Base-by-base conservation (phyloP, 2,888 invertebrate genomes). In the Drosophila siamana region DNA sequence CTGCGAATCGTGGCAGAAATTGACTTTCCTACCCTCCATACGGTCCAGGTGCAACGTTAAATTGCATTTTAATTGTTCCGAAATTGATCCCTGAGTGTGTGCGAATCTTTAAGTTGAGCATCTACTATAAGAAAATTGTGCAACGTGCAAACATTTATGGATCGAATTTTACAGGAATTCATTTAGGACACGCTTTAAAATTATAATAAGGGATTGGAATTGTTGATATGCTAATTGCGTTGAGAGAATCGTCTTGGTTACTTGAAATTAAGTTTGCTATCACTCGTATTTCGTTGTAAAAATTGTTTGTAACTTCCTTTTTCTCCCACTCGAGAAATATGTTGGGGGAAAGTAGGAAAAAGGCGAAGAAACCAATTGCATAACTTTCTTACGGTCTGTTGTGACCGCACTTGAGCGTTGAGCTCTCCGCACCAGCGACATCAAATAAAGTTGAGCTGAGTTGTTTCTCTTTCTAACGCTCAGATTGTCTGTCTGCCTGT, bases 361-460 rank as follows among this genome's bases (percentile, higher is more conserved):
- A 38, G 11, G 52, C 38, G 40, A 62, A 43, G 44, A 36, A 59
- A 57, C 43, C 70, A 74, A 78, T 78, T 69, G 65, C 57, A 80
- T 66, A 85, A 87, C 63, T 75, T 68, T 78, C 62, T 65, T 57
- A 26, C n/a, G 66, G 69, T 69, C 65, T 68, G 62, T 68, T 76
- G 73, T 83, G 88, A 83, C 83, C 88, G 61, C 82, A 76, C 47
- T 64, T 40, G 36, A 33, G 51, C 38, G 52, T 41, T 54, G 54
- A 26, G 52, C 40, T 33, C 40, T 44, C 57, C 47, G 33, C 33
- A 33, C 51, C 57, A 50, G 52, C 24, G 47, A 64, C 69, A 72
- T 81, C 64, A 65, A 78, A 74, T 85, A 81, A 71, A 74, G 62
- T 74, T 78, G 51, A 56, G 67, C 57, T 50, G 44, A 57, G 43